These are phyloP conservation scores for Pseudococcus jackbeardsleyi DNA, from an alignment of 2,888 invertebrate genomes.

Conservation along the genomic window DNA sequence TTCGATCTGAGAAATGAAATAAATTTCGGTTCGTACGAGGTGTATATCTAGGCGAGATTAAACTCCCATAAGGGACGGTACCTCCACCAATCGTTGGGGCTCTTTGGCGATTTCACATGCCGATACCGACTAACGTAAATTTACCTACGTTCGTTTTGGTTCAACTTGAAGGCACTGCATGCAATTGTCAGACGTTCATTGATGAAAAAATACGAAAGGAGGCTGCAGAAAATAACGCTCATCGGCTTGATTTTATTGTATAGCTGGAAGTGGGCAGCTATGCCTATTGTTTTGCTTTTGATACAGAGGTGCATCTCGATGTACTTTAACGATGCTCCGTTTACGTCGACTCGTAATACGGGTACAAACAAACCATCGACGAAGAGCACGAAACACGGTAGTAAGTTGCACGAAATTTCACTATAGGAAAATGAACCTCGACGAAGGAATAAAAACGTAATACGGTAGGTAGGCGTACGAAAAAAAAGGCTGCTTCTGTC, in stretches of 20 bases:
- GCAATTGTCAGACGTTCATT: constrained; percentile 1
- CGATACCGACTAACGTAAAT: background rate
- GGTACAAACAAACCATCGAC: background rate
- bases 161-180: background rate
- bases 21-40: constrained; percentile 2
- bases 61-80: background rate
- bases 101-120: constrained; percentile 12
- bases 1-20: constrained; percentile 28
- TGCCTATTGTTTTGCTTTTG: too few species aligned
- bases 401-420: background rate
- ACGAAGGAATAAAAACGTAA: background rate
- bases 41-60: background rate
- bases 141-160: background rate
- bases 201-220: background rate
- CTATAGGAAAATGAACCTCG: background rate
- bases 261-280: too few species aligned
- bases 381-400: background rate
- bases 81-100: background rate
- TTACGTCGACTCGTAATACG: background rate
- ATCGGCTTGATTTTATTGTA: too few species aligned
- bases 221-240: too few species aligned
- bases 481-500: background rate
- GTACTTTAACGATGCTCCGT: background rate
- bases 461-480: background rate
- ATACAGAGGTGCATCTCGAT: too few species aligned